Evolutionary conservation across 1,140 invertebrate species (phyloP), one percentile per base, ranked within the genome.

Genomic region (Pogonomyrmex californicus): DNA sequence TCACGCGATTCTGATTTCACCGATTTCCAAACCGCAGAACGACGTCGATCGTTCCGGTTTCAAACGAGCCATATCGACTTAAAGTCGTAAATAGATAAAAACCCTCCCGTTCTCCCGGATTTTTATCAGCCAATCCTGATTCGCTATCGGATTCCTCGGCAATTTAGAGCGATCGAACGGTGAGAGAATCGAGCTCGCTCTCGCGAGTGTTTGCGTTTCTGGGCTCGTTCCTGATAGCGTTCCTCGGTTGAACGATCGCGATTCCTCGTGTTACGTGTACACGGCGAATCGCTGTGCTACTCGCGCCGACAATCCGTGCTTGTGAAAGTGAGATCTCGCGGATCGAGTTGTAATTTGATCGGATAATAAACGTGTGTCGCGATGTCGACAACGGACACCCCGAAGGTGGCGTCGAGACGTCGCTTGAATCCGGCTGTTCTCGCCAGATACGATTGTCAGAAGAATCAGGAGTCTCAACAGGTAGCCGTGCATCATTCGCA

Each of bases 381-480:
- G 44, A 79, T 79, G 77, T 63, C 76, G 60, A 23, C 23, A 5
- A 49, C 75, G 12, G 70, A 65, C 86, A 63, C 89, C 60, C 44
- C 68, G n/a, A 82, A 23, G 23, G 23, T 81, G 41, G 79, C 82
- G 60, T 23, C 82, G 77, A 88, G 92, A 86, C 89, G 92, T 41
- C 92, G 93, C 7, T 79, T 94, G n/a, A 91, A 91, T 79, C 92
- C 93, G 51, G 86, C 92, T 14, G 81, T 94, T n/a, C 90, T 94
- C 33, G 93, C 93, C 63, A 91, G 86, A 71, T 93, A 92, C 78
- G 87, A 91, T 85, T 41, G 17, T 51, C 86, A 76, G 38, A 75
- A 83, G 56, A 79, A 51, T 17, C 79, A 86, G 58, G 86, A 86
- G n/a, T 23, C 77, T 81, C 78, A 87, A 85, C 79, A 90, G 89